A percentile compares a stretch with the other conserved stretches of the same genome.
Evolutionary conservation across 2,888 invertebrate genomes (phyloP).

Genomic region (Xylota segnis): DNA sequence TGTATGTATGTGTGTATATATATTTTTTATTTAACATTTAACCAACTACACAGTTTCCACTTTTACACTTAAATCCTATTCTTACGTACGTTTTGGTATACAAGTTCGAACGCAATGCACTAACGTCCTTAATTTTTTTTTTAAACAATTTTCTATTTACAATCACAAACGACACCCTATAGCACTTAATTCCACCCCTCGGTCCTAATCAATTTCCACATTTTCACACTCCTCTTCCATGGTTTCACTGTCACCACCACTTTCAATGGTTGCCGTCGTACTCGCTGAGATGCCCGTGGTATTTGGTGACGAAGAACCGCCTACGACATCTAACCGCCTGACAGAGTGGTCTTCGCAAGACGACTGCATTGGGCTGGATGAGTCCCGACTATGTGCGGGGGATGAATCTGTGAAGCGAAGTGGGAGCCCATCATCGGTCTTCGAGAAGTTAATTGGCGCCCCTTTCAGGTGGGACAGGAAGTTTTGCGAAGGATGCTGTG

Average conservation of each 20-base stretch:
- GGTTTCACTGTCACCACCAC: slow-evolving; percentile 75
- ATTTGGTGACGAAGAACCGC: slow-evolving; percentile 61
- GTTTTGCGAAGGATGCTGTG: slow-evolving; percentile 63
- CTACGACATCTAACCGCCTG: slow-evolving; percentile 56
- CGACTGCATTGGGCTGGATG: slow-evolving; percentile 58
- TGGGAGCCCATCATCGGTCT: slow-evolving; percentile 40
- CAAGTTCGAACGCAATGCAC: slow-evolving; percentile 17
- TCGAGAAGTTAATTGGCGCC: slow-evolving; percentile 67
- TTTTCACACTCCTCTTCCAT: slow-evolving; percentile 83
- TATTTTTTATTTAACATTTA: slow-evolving; percentile 48
- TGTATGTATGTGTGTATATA: not conserved
- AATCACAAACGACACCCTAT: slow-evolving; percentile 46
- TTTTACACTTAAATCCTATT: slow-evolving; percentile 60
- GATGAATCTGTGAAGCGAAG: slow-evolving; percentile 59
- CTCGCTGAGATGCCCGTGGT: slow-evolving; percentile 43
- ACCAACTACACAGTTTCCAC: slow-evolving; percentile 34
- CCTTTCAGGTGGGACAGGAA: slow-evolving; percentile 77
- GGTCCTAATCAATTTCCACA: slow-evolving; percentile 83
- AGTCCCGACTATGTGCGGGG: slow-evolving; percentile 68
- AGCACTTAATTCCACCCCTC: not conserved
- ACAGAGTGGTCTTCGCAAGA: slow-evolving; percentile 61
- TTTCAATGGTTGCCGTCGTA: slow-evolving; percentile 67
- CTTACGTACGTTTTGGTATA: slow-evolving; percentile 72
- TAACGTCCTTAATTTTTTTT: not conserved
- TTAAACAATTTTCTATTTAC: slow-evolving; percentile 55